phyloP scores from a whole-genome alignment of 2,888 invertebrate species.

The Megalurothrips usitatus region DNA sequence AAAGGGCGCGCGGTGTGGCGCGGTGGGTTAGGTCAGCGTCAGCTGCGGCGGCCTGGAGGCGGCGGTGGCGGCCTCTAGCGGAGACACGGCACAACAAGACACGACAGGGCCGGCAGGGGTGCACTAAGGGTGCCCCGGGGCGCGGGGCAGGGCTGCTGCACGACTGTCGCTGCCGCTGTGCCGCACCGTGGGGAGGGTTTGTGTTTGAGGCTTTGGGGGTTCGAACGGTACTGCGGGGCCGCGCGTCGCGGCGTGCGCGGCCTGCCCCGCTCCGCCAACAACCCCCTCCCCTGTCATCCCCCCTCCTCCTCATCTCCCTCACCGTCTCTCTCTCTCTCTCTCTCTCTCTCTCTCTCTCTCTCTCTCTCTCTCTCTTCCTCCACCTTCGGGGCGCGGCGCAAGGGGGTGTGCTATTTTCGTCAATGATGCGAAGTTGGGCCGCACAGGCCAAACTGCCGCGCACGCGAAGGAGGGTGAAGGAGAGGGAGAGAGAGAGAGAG shows the following conservation, averaged over 20 bases:
- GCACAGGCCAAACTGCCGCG: too few relatives aligned
- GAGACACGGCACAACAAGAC: not conserved
- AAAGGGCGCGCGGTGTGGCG: not conserved
- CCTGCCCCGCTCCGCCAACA: not conserved
- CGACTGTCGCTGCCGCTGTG: not conserved
- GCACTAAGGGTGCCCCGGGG: too few relatives aligned
- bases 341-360: constrained; percentile 1
- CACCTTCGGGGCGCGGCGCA: too few relatives aligned
- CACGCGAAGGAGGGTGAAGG: too few relatives aligned
- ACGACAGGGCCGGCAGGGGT: too few relatives aligned
- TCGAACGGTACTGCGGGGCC: not conserved
- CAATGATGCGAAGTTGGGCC: too few relatives aligned
- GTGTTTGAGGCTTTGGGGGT: not conserved
- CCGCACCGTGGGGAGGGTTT: too few relatives aligned
- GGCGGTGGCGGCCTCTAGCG: not conserved
- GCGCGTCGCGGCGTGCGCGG: not conserved
- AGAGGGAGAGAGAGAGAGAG: too few relatives aligned
- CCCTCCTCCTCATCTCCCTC: not conserved
- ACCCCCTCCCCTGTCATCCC: not conserved
- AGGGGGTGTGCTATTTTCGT: too few relatives aligned
- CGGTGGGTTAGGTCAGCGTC: not conserved
- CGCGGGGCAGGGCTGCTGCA: too few relatives aligned
- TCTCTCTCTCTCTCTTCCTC: not conserved
- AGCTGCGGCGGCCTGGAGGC: not conserved
- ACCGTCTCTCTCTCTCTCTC: not conserved